These are phyloP conservation scores for Streptopelia turtur DNA, from an alignment of 2,797 vertebrate genomes.

Conservation along the genomic window DNA sequence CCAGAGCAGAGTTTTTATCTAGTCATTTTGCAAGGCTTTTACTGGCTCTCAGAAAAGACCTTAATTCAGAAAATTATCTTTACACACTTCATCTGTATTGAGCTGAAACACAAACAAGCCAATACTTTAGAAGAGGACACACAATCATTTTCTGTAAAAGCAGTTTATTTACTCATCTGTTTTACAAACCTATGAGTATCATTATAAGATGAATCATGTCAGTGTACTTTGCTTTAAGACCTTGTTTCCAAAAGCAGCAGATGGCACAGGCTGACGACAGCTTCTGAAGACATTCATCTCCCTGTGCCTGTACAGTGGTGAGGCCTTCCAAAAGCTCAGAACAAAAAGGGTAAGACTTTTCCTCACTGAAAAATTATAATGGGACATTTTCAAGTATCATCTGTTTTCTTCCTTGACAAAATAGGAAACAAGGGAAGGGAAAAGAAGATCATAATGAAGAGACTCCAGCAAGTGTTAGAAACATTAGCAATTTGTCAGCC, in stretches of 20 bases:
- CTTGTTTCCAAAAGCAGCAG: constrained; percentile 61
- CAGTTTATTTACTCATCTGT: constrained; percentile 51
- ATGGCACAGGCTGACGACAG: constrained; percentile 31
- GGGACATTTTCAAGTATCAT: background rate
- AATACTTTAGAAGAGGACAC: constrained; percentile 18
- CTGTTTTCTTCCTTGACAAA: background rate
- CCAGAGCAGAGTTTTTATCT: background rate
- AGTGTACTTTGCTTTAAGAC: constrained; percentile 28
- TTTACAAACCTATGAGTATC: constrained; percentile 54
- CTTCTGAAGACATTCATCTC: constrained; percentile 14
- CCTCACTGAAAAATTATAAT: background rate
- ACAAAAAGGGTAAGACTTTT: background rate
- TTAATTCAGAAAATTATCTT: constrained; percentile 1
- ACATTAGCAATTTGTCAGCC: background rate
- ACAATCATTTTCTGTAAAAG: constrained; percentile 40
- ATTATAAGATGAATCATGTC: constrained; percentile 46
- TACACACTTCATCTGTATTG: background rate
- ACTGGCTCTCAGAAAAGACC: background rate
- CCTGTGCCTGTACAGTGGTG: background rate
- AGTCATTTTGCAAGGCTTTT: background rate
- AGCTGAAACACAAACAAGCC: constrained; percentile 41
- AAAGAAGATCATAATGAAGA: background rate
- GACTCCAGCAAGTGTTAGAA: background rate
- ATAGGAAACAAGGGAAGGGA: background rate
- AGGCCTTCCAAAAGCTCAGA: background rate